These are phyloP conservation scores for Ateles fusciceps DNA, from an alignment of 2,797 vertebrate genomes.

Conservation along the genomic window DNA sequence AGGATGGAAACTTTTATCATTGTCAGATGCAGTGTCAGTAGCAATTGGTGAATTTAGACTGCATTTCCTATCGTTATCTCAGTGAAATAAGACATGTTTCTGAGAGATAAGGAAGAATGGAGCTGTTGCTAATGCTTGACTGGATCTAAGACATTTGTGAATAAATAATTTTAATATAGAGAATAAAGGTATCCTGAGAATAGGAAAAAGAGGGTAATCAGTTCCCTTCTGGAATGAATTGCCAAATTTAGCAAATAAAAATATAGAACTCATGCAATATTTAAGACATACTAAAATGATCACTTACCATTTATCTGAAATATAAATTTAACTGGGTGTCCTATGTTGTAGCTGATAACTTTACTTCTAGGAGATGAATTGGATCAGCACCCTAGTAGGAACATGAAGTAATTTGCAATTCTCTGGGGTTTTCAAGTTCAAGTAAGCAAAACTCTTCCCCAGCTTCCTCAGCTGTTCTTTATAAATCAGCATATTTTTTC, in stretches of 20 bases:
- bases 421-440: constrained; percentile 54
- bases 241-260: not conserved
- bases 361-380: not conserved
- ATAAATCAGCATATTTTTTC: constrained; percentile 76
- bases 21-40: not conserved
- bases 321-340: not conserved
- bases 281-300: not conserved
- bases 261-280: not conserved
- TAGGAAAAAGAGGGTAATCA: not conserved
- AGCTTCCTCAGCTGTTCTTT: constrained; percentile 73
- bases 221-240: not conserved
- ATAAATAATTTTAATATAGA: not conserved
- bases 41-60: not conserved
- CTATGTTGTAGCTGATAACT: not conserved
- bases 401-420: constrained; percentile 54
- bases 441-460: constrained; percentile 49
- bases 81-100: not conserved
- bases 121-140: not conserved
- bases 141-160: not conserved
- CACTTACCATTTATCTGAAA: not conserved
- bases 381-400: constrained; percentile 31
- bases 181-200: not conserved
- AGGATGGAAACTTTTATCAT: not conserved
- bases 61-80: not conserved
- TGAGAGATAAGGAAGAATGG: not conserved